phyloP scores from a whole-genome alignment of 2,113 vertebrate species.

The Hemicordylus capensis region DNA sequence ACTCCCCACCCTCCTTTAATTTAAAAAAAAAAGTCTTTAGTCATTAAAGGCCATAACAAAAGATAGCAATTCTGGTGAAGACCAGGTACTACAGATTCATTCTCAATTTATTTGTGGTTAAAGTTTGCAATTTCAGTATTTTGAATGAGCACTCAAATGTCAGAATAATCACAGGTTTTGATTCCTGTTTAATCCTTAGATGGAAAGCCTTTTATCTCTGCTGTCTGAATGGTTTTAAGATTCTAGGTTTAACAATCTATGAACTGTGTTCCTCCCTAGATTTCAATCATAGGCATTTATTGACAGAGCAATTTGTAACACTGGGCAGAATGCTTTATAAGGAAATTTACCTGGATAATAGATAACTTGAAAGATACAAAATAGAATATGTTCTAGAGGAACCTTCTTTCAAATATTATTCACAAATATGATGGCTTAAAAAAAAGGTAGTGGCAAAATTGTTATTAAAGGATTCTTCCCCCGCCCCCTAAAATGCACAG shows the following conservation, averaged over 20 bases:
- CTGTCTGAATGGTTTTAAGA: conserved; percentile 41
- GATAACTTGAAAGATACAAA: too few relatives aligned
- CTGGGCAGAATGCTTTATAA: conserved; percentile 5
- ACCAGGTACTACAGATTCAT: background rate
- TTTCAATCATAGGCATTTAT: conserved; percentile 57
- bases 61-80: background rate
- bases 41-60: background rate
- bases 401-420: too few relatives aligned
- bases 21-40: conserved; percentile 8
- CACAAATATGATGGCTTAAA: too few relatives aligned
- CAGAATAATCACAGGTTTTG: conserved; percentile 15
- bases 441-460: too few relatives aligned
- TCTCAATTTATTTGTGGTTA: background rate
- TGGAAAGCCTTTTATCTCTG: conserved; percentile 35
- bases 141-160: background rate
- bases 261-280: conserved; percentile 29
- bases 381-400: too few relatives aligned
- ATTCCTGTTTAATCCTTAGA: conserved; percentile 19
- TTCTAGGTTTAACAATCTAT: conserved; percentile 29
- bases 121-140: background rate
- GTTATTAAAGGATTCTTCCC: too few relatives aligned
- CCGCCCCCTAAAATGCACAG: too few relatives aligned
- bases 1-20: conserved; percentile 31
- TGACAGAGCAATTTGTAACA: conserved; percentile 60
- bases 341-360: too few relatives aligned